Base-by-base conservation (phyloP, 2,113 vertebrate species). In the Lepus europaeus region DNA sequence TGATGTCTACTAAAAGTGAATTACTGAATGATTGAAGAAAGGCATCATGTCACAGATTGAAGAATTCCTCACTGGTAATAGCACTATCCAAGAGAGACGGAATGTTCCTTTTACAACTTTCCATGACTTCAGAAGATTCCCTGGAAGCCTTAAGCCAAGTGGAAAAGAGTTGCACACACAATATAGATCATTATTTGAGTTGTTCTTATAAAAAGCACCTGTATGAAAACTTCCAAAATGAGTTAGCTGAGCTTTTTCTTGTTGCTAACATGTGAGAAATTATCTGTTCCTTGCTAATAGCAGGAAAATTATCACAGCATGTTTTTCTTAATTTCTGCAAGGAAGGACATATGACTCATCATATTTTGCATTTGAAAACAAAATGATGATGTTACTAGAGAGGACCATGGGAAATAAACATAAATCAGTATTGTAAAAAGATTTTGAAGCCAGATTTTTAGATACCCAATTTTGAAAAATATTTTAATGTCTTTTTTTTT, bases 341-440 rank as follows among this genome's bases (percentile, higher is more conserved):
- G 31, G 33, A 92, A 94, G 6, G 53, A 92, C 56, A 87, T 16
- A 56, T 91, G 23, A 73, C 77, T 53, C 12, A 66, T 84, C 22
- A 80, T 64, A 91, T 85, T 88, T 73, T 90, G 39, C 74, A 89
- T 82, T 91, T 79, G 31, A 80, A 90, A 84, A 20, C 51, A 80
- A 91, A 95, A 90, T 70, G 25, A 64, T 70, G 25, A 64, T 79
- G 7, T 20, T 87, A 70, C 45, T 76, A 91, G 31, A 20, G 53
- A 81, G n/a, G 27, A 88, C 31, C 49, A 56, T n/a, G 49, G n/a
- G 72, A 92, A 79, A 94, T 19, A 83, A 49, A 63, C 7, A 87
- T 25, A 69, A 29, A 29, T 78, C 69, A 53, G 13, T 84, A 81
- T 72, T 59, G 79, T 76, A 86, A 89, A 93, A 86, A 39, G 56